phyloP scores from a whole-genome alignment of 2,113 vertebrate species.

The Oreotragus oreotragus region DNA sequence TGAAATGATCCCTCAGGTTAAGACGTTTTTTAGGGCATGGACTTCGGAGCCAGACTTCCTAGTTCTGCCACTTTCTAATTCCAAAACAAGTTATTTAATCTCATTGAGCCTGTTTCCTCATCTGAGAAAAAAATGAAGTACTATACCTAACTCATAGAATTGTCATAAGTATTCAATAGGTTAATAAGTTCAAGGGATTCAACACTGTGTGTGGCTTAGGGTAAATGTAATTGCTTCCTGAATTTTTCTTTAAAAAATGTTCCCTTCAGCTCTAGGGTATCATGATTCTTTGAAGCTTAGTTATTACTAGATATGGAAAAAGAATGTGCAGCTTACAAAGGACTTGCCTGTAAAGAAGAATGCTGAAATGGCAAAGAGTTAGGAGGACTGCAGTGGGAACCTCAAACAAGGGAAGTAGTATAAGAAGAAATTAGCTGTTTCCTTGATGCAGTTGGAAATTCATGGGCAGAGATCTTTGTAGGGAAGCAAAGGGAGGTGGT shows the following conservation, averaged over 20 bases:
- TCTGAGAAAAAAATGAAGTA: neutral
- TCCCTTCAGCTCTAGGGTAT: neutral
- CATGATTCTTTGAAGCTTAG: slow-evolving; percentile 11
- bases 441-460: neutral
- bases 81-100: neutral
- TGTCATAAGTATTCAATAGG: neutral
- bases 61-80: neutral
- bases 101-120: neutral
- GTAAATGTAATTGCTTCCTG: neutral
- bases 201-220: neutral
- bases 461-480: neutral
- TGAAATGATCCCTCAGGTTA: neutral
- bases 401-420: neutral
- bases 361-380: slow-evolving; percentile 14
- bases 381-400: neutral
- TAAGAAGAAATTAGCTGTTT: neutral
- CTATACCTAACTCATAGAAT: neutral
- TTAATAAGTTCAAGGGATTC: neutral
- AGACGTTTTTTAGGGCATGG: neutral
- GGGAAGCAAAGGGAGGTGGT: neutral
- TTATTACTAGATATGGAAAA: neutral
- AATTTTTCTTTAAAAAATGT: no score
- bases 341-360: neutral
- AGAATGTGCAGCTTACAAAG: slow-evolving; percentile 23
- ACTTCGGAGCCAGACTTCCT: neutral